phyloP scores from a whole-genome alignment of 1,140 invertebrate genomes.

The Panonychus citri region DNA sequence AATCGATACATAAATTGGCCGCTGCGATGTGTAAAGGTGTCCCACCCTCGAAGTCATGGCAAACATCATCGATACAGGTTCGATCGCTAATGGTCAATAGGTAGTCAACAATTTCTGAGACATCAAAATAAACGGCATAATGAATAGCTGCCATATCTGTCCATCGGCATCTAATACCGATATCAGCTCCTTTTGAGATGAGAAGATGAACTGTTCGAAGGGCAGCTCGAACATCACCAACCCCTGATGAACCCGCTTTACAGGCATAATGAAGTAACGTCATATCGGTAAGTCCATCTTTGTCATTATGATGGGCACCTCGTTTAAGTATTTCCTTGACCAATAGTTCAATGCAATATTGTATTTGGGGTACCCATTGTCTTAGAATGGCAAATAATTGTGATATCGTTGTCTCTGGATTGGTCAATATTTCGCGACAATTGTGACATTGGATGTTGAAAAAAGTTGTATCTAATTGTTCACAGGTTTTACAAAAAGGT shows the following conservation, averaged over 20 bases:
- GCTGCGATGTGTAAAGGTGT: conserved; percentile 31
- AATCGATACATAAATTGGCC: conserved; percentile 27
- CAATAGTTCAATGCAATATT: conserved; percentile 26
- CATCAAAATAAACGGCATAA: conserved; percentile 33
- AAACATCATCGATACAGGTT: conserved; percentile 24
- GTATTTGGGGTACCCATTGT: conserved; percentile 32
- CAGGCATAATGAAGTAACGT: conserved; percentile 31
- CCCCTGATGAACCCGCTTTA: conserved; percentile 30
- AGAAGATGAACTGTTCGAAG: conserved; percentile 20
- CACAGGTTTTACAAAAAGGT: conserved; percentile 26
- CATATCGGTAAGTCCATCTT: conserved; percentile 34
- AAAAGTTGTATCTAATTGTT: conserved; percentile 26
- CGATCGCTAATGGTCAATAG: conserved; percentile 4
- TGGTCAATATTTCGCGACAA: conserved; percentile 23
- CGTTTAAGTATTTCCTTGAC: conserved; percentile 26
- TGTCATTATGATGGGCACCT: conserved; percentile 27
- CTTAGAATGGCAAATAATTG: conserved; percentile 30
- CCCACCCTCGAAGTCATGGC: conserved; percentile 29
- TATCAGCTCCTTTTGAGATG: conserved; percentile 25
- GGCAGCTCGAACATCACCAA: conserved; percentile 25
- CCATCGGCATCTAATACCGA: conserved; percentile 29
- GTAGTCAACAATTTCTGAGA: conserved; percentile 26
- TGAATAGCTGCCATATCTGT: conserved; percentile 33
- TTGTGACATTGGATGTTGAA: conserved; percentile 28
- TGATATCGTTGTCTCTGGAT: conserved; percentile 23